Percentiles rank a stretch among this genome's conserved stretches.
Evolutionary conservation across 2,113 vertebrate species (phyloP).

Genomic region (Phycodurus eques): DNA sequence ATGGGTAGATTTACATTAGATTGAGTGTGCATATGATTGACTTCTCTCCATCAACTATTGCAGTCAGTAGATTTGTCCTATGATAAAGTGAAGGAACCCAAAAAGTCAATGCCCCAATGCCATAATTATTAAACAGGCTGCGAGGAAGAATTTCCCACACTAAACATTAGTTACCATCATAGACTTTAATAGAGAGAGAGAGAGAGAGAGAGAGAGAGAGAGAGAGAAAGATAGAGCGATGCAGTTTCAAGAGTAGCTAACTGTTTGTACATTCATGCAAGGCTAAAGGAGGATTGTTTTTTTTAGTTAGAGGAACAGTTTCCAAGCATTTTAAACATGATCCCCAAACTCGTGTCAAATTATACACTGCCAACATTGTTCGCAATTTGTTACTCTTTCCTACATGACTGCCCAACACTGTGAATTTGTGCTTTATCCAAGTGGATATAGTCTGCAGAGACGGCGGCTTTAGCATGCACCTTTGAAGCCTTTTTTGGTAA

Average conservation of each 20-base stretch:
- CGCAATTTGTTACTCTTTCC: constrained; percentile 7
- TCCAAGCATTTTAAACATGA: not conserved
- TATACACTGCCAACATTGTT: not conserved
- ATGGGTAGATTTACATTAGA: no score
- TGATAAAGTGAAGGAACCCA: no score
- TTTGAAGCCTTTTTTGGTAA: constrained; percentile 33
- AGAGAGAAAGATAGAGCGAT: not conserved
- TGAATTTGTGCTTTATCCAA: constrained; percentile 24
- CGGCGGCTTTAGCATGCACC: not conserved
- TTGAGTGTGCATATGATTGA: no score
- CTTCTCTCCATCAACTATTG: no score
- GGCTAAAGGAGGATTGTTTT: not conserved
- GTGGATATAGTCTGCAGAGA: constrained; percentile 29
- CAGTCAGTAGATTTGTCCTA: no score
- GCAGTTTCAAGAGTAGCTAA: constrained; percentile 11
- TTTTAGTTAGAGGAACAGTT: not conserved
- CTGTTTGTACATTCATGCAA: constrained; percentile 1
- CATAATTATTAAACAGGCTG: no score
- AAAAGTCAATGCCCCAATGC: no score
- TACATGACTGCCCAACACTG: constrained; percentile 1
- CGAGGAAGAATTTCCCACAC: no score
- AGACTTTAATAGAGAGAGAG: no score
- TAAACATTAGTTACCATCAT: no score
- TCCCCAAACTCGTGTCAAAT: not conserved
- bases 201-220: not conserved